Conservation (phyloP, 2,888 invertebrate genomes). For the Monopis laevigella region DNA sequence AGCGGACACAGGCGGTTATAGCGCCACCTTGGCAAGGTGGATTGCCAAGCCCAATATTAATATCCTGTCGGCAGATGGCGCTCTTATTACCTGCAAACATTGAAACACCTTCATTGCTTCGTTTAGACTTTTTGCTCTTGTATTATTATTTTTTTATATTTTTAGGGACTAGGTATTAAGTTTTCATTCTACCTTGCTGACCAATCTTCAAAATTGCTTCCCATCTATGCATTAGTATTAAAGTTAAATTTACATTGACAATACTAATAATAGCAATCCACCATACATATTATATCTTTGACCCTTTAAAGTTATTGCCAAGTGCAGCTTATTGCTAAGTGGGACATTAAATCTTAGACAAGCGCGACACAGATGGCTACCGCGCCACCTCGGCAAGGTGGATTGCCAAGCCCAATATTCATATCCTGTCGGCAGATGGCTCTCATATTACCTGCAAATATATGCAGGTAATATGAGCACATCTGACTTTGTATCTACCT, state of each 20-base stretch:
- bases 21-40: slow-evolving; percentile 13
- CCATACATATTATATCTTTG: neutral
- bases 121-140: too few species aligned
- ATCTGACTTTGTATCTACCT: too few species aligned
- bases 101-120: too few species aligned
- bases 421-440: slow-evolving; percentile 13
- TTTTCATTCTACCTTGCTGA: too few species aligned
- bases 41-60: slow-evolving; percentile 14
- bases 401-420: slow-evolving; percentile 13
- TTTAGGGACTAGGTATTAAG: too few species aligned
- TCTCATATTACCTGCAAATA: slow-evolving; percentile 11
- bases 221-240: too few species aligned
- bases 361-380: too few species aligned
- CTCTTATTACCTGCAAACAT: slow-evolving; percentile 11
- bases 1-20: slow-evolving; percentile 19
- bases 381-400: slow-evolving; percentile 14
- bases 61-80: slow-evolving; percentile 13
- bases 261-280: too few species aligned
- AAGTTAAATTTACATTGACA: too few species aligned
- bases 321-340: slow-evolving; percentile 9
- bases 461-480: too few species aligned
- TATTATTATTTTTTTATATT: too few species aligned
- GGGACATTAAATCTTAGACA: slow-evolving; percentile 6
- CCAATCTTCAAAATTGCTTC: too few species aligned
- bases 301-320: slow-evolving; percentile 8